Base-by-base conservation (phyloP, 2,113 vertebrate species). In the Rattus rattus region DNA sequence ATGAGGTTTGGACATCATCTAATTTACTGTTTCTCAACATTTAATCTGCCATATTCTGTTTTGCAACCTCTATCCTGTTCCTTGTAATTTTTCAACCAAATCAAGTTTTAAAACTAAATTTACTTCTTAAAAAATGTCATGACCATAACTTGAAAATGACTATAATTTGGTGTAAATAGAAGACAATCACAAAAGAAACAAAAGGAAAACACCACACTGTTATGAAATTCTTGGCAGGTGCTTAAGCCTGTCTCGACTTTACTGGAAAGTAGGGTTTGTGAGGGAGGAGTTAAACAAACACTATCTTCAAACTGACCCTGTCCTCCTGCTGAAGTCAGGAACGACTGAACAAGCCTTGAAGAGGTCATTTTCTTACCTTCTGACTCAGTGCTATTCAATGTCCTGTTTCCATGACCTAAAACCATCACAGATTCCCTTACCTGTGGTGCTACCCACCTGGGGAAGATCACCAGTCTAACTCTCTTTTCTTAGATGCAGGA, bases 41-140 rank as follows among this genome's bases (percentile, higher is more conserved):
- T 81, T 76, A 86, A 2, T 95, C 54, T 33, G 67, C 81, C 33
- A 67, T 30, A 59, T 19, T 72, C 69, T 94, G 43, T 81, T 95
- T 92, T 77, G 22, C 75, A 94, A 90, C n/a, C 65, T 88, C 47
- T 77, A 9, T 76, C 77, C 43, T 76, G 59, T 8, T 92, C 63
- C 49, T 89, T 76, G 81, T 67, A 93, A 87, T 69, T 94, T 96
- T 95, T 81, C 76, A 94, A 73, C 39, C n/a, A 63, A 24, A 70
- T 95, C 88, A 83, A 81, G 91, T 93, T 92, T 90, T 22, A 56
- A 95, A 94, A 75, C 9, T 95, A 69, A 90, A 33, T 95, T 86
- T 92, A 73, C 81, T 89, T 90, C 43, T 43, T 43, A 43, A 24
- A 87, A 70, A 22, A 52, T 43, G 75, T 28, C n/a, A 9, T 39